Base-by-base conservation (phyloP, 1,140 invertebrate species). In the Caenorhabditis briggsae region DNA sequence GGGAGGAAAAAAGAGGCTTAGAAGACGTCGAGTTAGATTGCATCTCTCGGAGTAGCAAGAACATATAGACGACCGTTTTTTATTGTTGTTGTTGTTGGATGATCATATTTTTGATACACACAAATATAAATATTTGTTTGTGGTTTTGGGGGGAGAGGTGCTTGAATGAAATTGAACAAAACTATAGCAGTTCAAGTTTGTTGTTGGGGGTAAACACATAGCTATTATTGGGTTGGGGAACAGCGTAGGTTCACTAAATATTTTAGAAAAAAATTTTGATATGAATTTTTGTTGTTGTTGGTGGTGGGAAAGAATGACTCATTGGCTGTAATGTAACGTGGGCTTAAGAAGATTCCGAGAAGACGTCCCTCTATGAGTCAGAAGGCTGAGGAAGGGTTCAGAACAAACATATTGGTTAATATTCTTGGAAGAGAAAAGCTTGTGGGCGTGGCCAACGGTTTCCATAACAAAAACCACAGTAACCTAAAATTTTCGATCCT, bases 171-270 rank as follows among this genome's bases (percentile, higher is more conserved):
- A 46, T 70, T 5, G 18, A 43, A 46, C 14, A 43, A 70, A 70
- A 61, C 59, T 61, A 61, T 61, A 46, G 64, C 16, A 70, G 64
- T 48, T 43, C 64, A 70, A 43, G 64, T 43, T 70, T 64, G 33
- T 70, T 70, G 64, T 48, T 18, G 14, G 9, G 33, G 33, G 33
- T 33, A 33, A 33, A 33, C 33, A 33, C 33, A 33, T 33, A 33
- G 33, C 33, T 33, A 33, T 33, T 33, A 33, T 33, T 33, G 33
- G 33, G 33, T 33, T 33, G 8, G 8, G 8, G 7, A 23, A 33
- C 20, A 2, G 23, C 23, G 23, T 12, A 64, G 33, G n/a, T n/a
- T n/a, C n/a, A 18, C 20, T 11, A 14, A 64, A 33, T 64, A 59
- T 20, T 59, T 59, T 59, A 9, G 20, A 23, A 59, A 59, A 18